Conservation (phyloP, 2,888 invertebrate species). For the Drosophila yooni region DNA sequence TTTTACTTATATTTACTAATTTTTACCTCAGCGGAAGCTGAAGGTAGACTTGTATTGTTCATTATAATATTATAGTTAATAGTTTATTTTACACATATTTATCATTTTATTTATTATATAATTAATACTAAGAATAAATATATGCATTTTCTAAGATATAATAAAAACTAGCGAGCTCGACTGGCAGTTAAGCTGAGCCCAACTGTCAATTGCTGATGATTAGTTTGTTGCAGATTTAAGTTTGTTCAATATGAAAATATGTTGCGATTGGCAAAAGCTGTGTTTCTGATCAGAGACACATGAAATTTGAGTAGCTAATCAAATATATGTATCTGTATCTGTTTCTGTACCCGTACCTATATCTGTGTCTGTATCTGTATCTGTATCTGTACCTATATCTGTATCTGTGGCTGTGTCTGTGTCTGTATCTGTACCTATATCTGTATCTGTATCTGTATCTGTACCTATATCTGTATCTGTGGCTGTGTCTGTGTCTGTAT, state of each 20-base stretch:
- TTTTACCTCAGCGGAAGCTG: neutral
- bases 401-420: accelerated
- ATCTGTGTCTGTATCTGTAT: too few species aligned
- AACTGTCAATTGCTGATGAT: neutral
- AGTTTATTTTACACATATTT: neutral
- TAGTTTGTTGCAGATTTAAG: too few species aligned
- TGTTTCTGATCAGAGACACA: neutral
- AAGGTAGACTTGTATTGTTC: neutral
- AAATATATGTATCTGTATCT: neutral
- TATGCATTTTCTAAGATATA: neutral
- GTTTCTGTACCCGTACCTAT: too few species aligned
- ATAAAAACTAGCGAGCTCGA: neutral
- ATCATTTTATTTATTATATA: neutral
- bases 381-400: too few species aligned
- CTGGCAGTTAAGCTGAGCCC: neutral
- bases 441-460: neutral
- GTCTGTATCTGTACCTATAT: too few species aligned
- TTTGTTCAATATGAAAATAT: neutral
- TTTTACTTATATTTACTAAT: neutral
- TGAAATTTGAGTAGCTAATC: neutral
- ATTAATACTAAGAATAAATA: neutral
- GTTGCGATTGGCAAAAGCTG: neutral
- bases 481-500: too few species aligned
- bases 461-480: too few species aligned
- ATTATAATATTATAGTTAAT: neutral